A percentile compares a stretch with the other conserved stretches of the same genome.
Evolutionary conservation across 2,888 invertebrate genomes (phyloP).

Genomic region (Pachydiplax longipennis): DNA sequence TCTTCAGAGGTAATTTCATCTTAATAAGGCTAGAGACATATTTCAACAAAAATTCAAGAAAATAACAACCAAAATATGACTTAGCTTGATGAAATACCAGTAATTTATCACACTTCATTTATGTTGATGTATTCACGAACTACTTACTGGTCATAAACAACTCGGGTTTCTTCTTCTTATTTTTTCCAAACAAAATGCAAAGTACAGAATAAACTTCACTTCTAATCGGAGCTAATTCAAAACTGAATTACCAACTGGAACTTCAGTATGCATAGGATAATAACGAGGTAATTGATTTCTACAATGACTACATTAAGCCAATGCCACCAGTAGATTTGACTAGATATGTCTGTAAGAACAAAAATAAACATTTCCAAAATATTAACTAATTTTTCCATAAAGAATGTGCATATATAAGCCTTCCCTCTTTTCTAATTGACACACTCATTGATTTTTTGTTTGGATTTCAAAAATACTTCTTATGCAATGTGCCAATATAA

Average conservation of each 20-base stretch:
- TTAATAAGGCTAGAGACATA: not conserved
- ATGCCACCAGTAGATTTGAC: not conserved
- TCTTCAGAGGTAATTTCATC: not conserved
- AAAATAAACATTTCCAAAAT: not conserved
- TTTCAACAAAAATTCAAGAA: not conserved
- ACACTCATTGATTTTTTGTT: not conserved
- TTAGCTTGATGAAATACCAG: not conserved
- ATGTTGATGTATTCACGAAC: not conserved
- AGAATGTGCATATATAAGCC: conserved; percentile 9
- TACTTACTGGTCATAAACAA: not conserved
- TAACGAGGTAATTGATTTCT: not conserved
- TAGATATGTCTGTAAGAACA: not conserved
- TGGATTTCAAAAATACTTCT: conserved; percentile 4
- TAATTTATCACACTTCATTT: not conserved
- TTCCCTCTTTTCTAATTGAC: not conserved
- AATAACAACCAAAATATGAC: not conserved
- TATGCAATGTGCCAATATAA: not conserved
- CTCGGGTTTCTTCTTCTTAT: not conserved
- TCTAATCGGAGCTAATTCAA: not conserved
- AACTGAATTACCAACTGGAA: not conserved
- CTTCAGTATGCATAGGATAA: not conserved
- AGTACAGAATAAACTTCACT: not conserved
- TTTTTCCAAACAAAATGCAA: not conserved
- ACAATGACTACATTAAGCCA: not conserved
- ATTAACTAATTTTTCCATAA: not conserved